A percentile compares a stretch with the other conserved stretches of the same genome.
These are phyloP conservation scores for Phoeniculus purpureus DNA, from an alignment of 2,797 vertebrate species.

Conservation along the genomic window DNA sequence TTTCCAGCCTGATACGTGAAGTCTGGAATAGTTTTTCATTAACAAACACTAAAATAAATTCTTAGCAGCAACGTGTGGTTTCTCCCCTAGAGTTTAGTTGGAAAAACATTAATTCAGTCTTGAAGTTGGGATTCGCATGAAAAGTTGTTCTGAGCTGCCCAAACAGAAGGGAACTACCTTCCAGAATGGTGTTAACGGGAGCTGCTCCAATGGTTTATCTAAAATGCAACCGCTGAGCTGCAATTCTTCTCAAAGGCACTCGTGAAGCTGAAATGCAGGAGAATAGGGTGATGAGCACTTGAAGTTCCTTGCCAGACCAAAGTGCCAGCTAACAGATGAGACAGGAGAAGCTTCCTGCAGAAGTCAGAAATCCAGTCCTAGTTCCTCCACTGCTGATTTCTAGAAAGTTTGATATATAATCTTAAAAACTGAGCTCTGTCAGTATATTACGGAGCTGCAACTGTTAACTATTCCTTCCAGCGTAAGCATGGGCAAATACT, in stretches of 20 bases:
- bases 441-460: neutral
- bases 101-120: neutral
- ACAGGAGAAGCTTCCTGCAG: neutral
- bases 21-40: neutral
- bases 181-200: neutral
- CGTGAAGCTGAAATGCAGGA: rapidly evolving
- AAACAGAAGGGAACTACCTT: neutral
- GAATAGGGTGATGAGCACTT: neutral
- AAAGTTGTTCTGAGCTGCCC: neutral
- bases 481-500: rapidly evolving
- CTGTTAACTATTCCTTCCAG: neutral
- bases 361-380: neutral
- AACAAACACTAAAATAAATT: neutral
- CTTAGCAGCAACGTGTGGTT: neutral
- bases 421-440: neutral
- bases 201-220: neutral
- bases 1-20: neutral
- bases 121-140: neutral
- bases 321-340: neutral
- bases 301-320: neutral
- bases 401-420: neutral
- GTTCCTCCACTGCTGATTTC: neutral
- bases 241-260: neutral
- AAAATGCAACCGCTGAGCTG: neutral
- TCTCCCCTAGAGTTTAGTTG: neutral